Percentiles rank a stretch among this genome's conserved stretches.
These are phyloP conservation scores for Oryzias melastigma DNA, from an alignment of 2,113 vertebrate species.

Conservation along the genomic window DNA sequence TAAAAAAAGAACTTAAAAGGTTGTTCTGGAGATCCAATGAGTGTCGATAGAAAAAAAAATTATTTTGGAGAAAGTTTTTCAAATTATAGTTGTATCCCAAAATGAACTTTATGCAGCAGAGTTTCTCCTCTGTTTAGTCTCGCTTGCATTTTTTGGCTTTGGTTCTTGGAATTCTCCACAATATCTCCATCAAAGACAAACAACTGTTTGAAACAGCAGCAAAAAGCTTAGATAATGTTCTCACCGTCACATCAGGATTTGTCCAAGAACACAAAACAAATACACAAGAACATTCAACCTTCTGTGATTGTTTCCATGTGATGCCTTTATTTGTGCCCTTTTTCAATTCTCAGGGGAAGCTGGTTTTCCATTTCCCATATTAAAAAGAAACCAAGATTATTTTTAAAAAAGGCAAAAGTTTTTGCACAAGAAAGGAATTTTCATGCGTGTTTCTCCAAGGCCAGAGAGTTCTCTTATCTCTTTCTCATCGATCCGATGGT, in stretches of 20 bases:
- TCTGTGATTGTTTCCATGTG: background rate
- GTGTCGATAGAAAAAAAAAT: background rate
- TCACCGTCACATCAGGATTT: background rate
- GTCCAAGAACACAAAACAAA: background rate
- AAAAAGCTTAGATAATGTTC: constrained; percentile 3
- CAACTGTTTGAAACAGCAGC: constrained; percentile 4
- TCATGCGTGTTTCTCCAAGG: constrained; percentile 68
- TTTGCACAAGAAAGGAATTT: constrained; percentile 65
- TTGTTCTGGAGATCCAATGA: background rate
- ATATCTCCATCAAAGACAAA: background rate
- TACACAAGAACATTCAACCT: background rate
- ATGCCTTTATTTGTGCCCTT: no score
- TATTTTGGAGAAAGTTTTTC: no score
- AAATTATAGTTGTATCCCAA: no score
- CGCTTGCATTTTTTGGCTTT: no score
- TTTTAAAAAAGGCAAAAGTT: constrained; percentile 47
- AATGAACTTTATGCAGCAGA: no score
- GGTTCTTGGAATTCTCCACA: no score
- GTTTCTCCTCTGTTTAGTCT: no score
- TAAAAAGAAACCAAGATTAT: constrained; percentile 38
- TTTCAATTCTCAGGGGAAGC: background rate
- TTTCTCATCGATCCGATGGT: constrained; percentile 64
- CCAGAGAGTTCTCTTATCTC: constrained; percentile 71
- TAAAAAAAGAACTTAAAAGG: no score
- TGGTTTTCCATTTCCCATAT: constrained; percentile 32